Conservation (phyloP, 1,140 invertebrate genomes). For the Zaprionus davidi region DNA sequence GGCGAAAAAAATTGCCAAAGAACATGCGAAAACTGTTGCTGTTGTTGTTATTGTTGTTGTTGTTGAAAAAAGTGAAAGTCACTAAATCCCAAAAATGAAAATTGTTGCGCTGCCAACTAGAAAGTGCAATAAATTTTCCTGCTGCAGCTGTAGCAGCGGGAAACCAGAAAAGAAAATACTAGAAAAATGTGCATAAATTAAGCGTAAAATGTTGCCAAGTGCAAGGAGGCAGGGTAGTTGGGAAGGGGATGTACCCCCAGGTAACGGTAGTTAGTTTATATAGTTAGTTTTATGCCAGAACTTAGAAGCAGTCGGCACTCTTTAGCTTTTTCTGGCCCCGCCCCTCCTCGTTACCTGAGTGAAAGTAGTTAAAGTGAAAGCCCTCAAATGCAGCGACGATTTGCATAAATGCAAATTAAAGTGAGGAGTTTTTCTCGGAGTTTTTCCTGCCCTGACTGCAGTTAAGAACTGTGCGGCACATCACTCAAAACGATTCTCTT, state of each 20-base stretch:
- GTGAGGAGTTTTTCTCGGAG: slow-evolving; percentile 25
- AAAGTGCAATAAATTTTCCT: slow-evolving; percentile 61
- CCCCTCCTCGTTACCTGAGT: slow-evolving; percentile 28
- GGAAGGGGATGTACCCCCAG: background rate
- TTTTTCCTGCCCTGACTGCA: background rate
- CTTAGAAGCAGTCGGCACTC: slow-evolving; percentile 35
- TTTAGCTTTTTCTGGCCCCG: background rate
- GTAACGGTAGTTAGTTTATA: slow-evolving; percentile 43
- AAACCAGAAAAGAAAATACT: slow-evolving; percentile 45
- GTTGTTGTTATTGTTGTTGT: background rate
- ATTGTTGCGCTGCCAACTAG: slow-evolving; percentile 29
- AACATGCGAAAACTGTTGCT: slow-evolving; percentile 54
- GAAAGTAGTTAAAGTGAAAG: slow-evolving; percentile 67
- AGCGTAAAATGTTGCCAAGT: slow-evolving; percentile 58
- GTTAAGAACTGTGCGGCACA: slow-evolving; percentile 34
- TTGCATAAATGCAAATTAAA: slow-evolving; percentile 75
- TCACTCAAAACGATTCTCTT: slow-evolving; percentile 51
- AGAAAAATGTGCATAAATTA: slow-evolving; percentile 73
- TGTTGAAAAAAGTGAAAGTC: slow-evolving; percentile 64
- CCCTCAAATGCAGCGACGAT: slow-evolving; percentile 47
- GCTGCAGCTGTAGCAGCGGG: slow-evolving; percentile 2
- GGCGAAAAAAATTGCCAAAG: slow-evolving; percentile 43
- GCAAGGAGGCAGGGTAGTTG: background rate
- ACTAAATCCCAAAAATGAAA: slow-evolving; percentile 58
- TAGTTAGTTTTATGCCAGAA: slow-evolving; percentile 26